Base-by-base conservation (phyloP, 2,113 vertebrate genomes). In the Pseudorasbora parva region DNA sequence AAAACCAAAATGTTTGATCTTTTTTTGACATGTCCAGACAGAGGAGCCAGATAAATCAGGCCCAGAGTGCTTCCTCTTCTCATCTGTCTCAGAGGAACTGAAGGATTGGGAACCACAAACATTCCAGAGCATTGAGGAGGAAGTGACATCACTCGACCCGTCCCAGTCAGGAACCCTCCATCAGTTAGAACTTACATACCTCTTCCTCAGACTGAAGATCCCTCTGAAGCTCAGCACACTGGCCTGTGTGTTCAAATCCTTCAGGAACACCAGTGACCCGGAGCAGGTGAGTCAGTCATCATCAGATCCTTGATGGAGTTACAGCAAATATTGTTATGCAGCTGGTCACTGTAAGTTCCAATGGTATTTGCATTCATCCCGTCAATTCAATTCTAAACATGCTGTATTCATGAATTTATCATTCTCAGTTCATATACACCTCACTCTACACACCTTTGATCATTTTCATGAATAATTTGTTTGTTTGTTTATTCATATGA, bases 191-290 rank as follows among this genome's bases (percentile, higher is more conserved):
- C 82, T 93, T 68, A 93, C 85, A 49, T 49, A 0, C 11, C 86
- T 90, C 19, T 88, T 93, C 60, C 81, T 92, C 59, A 92, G 72
- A 75, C 85, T 91, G 2, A 57, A 89, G 15, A 68, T 93, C 54
- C 92, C 91, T 19, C 91, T 95, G 1, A 86, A 89, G 66, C 78
- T 92, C 64, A 86, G 88, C 2, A 93, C 88, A 7, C 82, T 94
- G 77, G 89, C 88, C 78, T 87, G 88, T 25, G 89, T 94, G 43
- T 91, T 93, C 62, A 85, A 91, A 21, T 80, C 77, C 33, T 94
- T 92, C 85, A 89, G 79, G 19, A 64, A 81, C 23, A 47, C 5
- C 21, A 69, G 12, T 10, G 81, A 86, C 83, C 86, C 87, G n/a
- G 78, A 88, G 77, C 81, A 91, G 93, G 92, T 94, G 56, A 37